phyloP scores from a whole-genome alignment of 2,888 invertebrate genomes.

The Drosophila ezoana region DNA sequence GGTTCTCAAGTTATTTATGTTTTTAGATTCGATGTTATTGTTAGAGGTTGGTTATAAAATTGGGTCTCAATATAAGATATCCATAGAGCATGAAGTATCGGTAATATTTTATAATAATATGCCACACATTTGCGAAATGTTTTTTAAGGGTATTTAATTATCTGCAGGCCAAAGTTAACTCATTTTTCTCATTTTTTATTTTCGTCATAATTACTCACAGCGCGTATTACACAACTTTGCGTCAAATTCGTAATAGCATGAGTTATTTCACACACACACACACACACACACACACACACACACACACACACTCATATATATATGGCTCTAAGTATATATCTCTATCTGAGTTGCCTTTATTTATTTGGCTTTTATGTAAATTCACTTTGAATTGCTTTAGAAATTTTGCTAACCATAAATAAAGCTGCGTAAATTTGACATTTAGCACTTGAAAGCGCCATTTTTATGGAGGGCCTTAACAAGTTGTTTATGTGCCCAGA shows the following conservation, averaged over 20 bases:
- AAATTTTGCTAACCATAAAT: slow-evolving; percentile 48
- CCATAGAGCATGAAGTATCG: too few species aligned
- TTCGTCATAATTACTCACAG: slow-evolving; percentile 49
- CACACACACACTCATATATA: neutral
- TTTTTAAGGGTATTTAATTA: slow-evolving; percentile 10
- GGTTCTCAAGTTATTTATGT: too few species aligned
- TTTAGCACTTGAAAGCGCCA: slow-evolving; percentile 61
- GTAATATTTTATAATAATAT: neutral
- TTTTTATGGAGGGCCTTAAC: slow-evolving; percentile 52
- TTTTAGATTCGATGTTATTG: too few species aligned
- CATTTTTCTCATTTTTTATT: slow-evolving; percentile 16
- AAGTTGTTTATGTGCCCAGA: slow-evolving; percentile 44
- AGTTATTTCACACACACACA: slow-evolving; percentile 13
- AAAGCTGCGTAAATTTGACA: slow-evolving; percentile 54
- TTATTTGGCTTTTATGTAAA: slow-evolving; percentile 64
- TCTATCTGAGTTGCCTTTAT: slow-evolving; percentile 35
- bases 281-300: neutral
- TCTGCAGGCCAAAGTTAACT: neutral
- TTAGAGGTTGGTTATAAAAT: too few species aligned
- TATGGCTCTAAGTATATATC: slow-evolving; percentile 3
- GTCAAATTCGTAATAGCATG: slow-evolving; percentile 13
- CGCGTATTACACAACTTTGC: slow-evolving; percentile 37
- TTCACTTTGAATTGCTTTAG: slow-evolving; percentile 48
- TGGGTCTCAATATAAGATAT: too few species aligned
- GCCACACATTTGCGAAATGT: neutral